These are phyloP conservation scores for Sinohyriopsis cumingii DNA, from an alignment of 2,888 invertebrate species.

Conservation along the genomic window DNA sequence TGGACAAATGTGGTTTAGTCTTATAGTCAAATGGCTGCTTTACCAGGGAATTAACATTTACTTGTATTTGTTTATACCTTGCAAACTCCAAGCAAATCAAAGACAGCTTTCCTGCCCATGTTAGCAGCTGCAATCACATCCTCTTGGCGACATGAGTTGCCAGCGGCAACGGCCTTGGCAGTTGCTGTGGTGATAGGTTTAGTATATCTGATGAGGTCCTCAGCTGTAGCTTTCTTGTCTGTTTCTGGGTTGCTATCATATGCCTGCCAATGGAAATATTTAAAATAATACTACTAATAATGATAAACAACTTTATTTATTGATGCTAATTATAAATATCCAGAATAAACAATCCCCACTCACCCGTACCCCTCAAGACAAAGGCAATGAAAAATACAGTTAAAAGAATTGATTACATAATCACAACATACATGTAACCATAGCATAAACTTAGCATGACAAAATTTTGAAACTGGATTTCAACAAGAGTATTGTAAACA, in stretches of 20 bases:
- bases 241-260: slow-evolving; percentile 74
- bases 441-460: too few species aligned
- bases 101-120: slow-evolving; percentile 96
- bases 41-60: too few species aligned
- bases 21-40: not conserved
- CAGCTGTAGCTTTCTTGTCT: slow-evolving; percentile 81
- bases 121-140: slow-evolving; percentile 94
- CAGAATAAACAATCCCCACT: not conserved
- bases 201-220: slow-evolving; percentile 93
- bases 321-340: not conserved
- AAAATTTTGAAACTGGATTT: too few species aligned
- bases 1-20: not conserved
- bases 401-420: too few species aligned
- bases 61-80: slow-evolving; percentile 75
- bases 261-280: slow-evolving; percentile 74
- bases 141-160: slow-evolving; percentile 91
- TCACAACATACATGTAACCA: too few species aligned
- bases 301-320: slow-evolving; percentile 3
- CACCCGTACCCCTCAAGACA: too few species aligned
- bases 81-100: slow-evolving; percentile 91
- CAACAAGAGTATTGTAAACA: too few species aligned
- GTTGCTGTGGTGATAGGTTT: slow-evolving; percentile 95
- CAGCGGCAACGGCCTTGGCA: slow-evolving; percentile 94
- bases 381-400: too few species aligned
- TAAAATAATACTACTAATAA: not conserved